phyloP scores from a whole-genome alignment of 2,113 vertebrate species.

The Pangasianodon hypophthalmus region DNA sequence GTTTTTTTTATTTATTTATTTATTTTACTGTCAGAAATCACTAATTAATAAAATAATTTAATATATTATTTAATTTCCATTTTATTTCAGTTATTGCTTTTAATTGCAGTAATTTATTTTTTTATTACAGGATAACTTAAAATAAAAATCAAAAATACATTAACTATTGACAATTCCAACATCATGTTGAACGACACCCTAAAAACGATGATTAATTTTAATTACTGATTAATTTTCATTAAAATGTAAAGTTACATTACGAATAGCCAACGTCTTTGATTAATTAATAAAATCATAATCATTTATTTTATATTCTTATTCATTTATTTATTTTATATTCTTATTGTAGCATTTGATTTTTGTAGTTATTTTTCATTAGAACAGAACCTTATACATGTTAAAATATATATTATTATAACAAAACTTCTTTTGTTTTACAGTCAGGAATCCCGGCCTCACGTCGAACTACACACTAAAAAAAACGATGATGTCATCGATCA shows the following conservation, averaged over 20 bases:
- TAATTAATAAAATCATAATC: not conserved
- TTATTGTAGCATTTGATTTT: not conserved
- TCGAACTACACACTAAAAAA: constrained; percentile 35
- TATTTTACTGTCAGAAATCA: not conserved
- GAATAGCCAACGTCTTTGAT: not conserved
- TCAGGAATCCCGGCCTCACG: not conserved
- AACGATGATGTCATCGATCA: constrained; percentile 39
- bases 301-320: not conserved
- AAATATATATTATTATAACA: not conserved
- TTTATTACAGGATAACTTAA: not conserved
- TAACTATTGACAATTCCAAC: not conserved
- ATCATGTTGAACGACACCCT: not conserved
- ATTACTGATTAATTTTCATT: not conserved
- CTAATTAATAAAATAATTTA: not conserved
- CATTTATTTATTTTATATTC: too few relatives aligned
- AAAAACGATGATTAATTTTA: not conserved
- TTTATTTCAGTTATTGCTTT: not conserved
- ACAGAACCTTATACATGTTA: not conserved
- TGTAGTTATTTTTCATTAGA: not conserved
- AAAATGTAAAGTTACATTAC: not conserved
- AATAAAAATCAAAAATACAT: not conserved
- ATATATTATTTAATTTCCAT: not conserved
- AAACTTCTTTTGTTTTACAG: not conserved
- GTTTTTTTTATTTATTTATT: not conserved
- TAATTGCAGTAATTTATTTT: not conserved